Conservation (phyloP, 2,113 vertebrate genomes). For the Aldabrachelys gigantea region DNA sequence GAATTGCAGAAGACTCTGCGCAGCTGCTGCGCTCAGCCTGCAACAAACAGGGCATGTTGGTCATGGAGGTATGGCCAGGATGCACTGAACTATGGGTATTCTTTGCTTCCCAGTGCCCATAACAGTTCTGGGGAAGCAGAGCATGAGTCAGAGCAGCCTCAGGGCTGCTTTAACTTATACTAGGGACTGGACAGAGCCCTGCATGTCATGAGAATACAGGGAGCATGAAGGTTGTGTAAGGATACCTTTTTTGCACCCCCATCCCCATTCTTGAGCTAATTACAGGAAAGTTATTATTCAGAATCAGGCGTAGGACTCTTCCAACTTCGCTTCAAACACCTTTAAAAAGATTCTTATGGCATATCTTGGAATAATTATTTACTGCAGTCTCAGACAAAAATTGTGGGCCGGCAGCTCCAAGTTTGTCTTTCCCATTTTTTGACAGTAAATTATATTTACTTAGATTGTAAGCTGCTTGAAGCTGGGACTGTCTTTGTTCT, state of each 20-base stretch:
- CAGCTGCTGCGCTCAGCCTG: not conserved
- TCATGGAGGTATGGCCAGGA: not conserved
- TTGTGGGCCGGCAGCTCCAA: not conserved
- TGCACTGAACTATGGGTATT: not conserved
- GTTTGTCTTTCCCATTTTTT: not conserved
- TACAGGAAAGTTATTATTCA: not conserved
- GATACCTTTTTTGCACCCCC: not conserved
- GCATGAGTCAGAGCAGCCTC: rapidly evolving
- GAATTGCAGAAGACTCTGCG: not conserved
- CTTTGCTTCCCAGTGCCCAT: not conserved
- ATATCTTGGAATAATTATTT: not conserved
- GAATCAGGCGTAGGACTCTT: not conserved
- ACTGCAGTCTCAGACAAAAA: not conserved
- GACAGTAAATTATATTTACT: not conserved
- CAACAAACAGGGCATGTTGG: not conserved
- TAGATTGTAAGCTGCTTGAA: not conserved
- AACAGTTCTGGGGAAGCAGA: not conserved
- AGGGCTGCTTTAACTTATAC: not conserved
- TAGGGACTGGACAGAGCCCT: not conserved
- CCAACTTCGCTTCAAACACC: not conserved
- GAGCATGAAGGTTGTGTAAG: not conserved
- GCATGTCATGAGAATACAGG: rapidly evolving
- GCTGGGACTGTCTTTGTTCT: not conserved
- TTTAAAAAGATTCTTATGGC: not conserved
- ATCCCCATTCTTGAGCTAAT: not conserved